A percentile compares a stretch with the other conserved stretches of the same genome.
Evolutionary conservation across 92 coral and sea anemone species (phyloP).

Genomic region (Zoanthus sansibaricus): DNA sequence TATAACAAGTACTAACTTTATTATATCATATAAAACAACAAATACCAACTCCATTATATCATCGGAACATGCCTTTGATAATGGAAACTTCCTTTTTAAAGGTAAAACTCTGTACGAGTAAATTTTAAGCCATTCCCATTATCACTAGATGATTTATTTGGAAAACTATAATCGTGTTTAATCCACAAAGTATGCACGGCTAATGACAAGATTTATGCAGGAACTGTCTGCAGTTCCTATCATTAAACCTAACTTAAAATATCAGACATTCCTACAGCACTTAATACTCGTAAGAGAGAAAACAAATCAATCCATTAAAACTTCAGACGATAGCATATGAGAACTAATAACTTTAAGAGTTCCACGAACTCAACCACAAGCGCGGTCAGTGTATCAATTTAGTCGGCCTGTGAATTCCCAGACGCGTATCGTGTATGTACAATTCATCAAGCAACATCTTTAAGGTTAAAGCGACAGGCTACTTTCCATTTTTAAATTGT

Average conservation of each 20-base stretch:
- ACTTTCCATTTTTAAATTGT: too few relatives aligned
- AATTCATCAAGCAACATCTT: too few relatives aligned
- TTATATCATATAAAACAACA: background rate
- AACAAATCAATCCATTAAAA: background rate
- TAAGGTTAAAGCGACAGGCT: too few relatives aligned
- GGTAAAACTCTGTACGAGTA: background rate
- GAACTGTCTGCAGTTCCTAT: background rate
- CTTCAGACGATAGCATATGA: background rate
- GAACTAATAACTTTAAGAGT: background rate
- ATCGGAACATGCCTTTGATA: too few relatives aligned
- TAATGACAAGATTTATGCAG: background rate
- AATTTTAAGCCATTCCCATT: background rate
- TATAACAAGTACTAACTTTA: background rate
- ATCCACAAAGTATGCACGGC: background rate
- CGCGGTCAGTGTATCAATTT: too few relatives aligned
- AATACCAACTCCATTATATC: background rate
- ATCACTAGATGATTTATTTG: background rate
- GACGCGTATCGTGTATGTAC: too few relatives aligned
- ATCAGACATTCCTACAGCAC: slow-evolving; percentile 19
- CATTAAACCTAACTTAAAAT: background rate
- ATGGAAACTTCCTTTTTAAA: background rate
- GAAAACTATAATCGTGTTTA: background rate
- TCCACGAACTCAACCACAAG: background rate
- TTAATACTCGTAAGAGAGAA: slow-evolving; percentile 11
- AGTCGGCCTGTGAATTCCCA: too few relatives aligned